phyloP scores from a whole-genome alignment of 2,888 invertebrate genomes.

The Heliconius ethilla region DNA sequence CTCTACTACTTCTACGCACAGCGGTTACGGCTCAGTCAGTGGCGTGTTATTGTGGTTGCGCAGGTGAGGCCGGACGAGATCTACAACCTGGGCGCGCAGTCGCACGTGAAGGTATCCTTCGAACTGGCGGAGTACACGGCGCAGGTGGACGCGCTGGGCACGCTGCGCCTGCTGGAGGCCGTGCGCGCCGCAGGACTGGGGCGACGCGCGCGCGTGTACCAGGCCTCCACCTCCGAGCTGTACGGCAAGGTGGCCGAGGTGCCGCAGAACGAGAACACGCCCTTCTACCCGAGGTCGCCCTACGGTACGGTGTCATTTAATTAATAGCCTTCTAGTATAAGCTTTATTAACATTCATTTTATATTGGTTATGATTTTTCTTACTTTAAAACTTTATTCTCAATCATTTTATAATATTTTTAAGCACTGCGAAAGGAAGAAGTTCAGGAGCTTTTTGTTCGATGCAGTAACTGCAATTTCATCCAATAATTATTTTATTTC shows the following conservation, averaged over 20 bases:
- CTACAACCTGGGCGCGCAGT: constrained; percentile 99
- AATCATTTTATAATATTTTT: too few relatives aligned
- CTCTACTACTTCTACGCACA: too few relatives aligned
- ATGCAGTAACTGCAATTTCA: too few relatives aligned
- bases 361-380: too few relatives aligned
- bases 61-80: constrained; percentile 92
- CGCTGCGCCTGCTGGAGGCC: constrained; percentile 94
- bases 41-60: constrained; percentile 27
- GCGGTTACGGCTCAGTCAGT: too few relatives aligned
- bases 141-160: constrained; percentile 98
- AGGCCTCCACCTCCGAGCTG: constrained; percentile 97
- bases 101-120: constrained; percentile 99
- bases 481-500: too few relatives aligned
- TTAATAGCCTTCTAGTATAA: too few relatives aligned
- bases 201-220: constrained; percentile 92
- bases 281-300: constrained; percentile 97
- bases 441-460: too few relatives aligned
- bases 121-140: constrained; percentile 99
- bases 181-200: constrained; percentile 93
- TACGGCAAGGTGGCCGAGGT: constrained; percentile 96
- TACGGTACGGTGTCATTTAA: constrained; percentile 86
- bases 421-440: too few relatives aligned
- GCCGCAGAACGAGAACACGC: constrained; percentile 96
- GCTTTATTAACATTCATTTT: too few relatives aligned
- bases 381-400: too few relatives aligned